These are phyloP conservation scores for Oncorhynchus gorbuscha DNA, from an alignment of 2,113 vertebrate species.

Conservation along the genomic window DNA sequence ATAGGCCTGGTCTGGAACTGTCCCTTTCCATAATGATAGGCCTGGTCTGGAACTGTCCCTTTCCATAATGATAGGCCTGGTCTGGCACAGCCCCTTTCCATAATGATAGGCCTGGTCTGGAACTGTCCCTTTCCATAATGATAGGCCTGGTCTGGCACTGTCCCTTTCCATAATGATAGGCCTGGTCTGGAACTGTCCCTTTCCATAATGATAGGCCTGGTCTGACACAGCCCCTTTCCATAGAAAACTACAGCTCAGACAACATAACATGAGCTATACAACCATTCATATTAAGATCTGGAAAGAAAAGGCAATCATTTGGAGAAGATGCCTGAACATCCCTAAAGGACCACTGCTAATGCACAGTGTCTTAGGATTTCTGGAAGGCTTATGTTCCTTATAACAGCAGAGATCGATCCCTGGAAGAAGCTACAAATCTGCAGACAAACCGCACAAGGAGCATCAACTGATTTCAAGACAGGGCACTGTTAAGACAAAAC, in stretches of 20 bases:
- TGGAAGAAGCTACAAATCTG: not conserved
- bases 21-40: too few relatives aligned
- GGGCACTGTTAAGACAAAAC: slow-evolving; percentile 56
- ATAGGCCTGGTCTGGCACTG: too few relatives aligned
- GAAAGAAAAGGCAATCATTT: slow-evolving; percentile 7
- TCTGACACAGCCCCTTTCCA: slow-evolving; percentile 5
- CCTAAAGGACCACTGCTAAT: not conserved
- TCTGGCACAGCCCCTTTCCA: too few relatives aligned
- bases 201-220: too few relatives aligned
- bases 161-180: too few relatives aligned
- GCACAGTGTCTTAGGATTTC: slow-evolving; percentile 12
- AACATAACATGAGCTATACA: slow-evolving; percentile 15
- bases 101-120: too few relatives aligned
- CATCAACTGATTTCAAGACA: not conserved
- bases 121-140: too few relatives aligned
- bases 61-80: too few relatives aligned
- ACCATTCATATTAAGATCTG: slow-evolving; percentile 22
- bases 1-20: too few relatives aligned
- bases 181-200: too few relatives aligned
- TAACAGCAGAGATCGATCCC: not conserved
- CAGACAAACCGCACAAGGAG: not conserved
- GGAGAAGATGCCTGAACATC: slow-evolving; percentile 22
- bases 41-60: too few relatives aligned
- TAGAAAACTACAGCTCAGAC: slow-evolving; percentile 20
- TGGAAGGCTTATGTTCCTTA: slow-evolving; percentile 21